Evolutionary conservation across 2,797 vertebrate species (phyloP).

Genomic region (Amazona finschi): DNA sequence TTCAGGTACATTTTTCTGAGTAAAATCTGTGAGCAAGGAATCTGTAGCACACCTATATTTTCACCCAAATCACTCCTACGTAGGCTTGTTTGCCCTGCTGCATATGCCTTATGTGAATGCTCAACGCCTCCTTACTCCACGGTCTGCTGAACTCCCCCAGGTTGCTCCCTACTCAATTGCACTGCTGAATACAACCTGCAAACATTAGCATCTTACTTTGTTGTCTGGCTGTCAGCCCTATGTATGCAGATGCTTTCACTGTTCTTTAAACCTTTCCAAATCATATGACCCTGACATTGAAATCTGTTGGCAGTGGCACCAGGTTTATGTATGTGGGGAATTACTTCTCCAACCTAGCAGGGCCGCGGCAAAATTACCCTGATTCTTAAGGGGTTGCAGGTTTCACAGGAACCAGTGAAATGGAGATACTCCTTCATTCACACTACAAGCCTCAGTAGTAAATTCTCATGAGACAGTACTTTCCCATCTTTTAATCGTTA

Average conservation of each 20-base stretch:
- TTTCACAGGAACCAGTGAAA: not conserved
- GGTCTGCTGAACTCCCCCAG: not conserved
- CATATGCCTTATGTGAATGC: not conserved
- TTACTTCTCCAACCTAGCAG: not conserved
- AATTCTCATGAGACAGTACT: not conserved
- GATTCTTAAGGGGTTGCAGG: not conserved
- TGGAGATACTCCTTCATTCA: not conserved
- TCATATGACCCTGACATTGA: accelerated
- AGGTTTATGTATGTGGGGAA: not conserved
- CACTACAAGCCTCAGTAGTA: not conserved
- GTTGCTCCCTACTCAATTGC: not conserved
- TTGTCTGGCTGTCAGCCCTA: not conserved
- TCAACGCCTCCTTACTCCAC: not conserved
- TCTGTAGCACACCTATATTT: not conserved
- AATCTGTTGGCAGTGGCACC: not conserved
- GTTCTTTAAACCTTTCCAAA: not conserved
- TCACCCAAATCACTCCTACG: not conserved
- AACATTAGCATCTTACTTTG: not conserved
- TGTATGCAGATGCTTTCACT: not conserved
- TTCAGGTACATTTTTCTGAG: not conserved
- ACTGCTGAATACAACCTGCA: not conserved
- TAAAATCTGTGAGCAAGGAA: not conserved
- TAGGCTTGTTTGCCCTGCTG: not conserved
- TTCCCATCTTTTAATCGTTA: not conserved
- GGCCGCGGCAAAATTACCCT: not conserved